Conservation (phyloP, 2,797 vertebrate species). For the Phyllotis vaccarum region DNA sequence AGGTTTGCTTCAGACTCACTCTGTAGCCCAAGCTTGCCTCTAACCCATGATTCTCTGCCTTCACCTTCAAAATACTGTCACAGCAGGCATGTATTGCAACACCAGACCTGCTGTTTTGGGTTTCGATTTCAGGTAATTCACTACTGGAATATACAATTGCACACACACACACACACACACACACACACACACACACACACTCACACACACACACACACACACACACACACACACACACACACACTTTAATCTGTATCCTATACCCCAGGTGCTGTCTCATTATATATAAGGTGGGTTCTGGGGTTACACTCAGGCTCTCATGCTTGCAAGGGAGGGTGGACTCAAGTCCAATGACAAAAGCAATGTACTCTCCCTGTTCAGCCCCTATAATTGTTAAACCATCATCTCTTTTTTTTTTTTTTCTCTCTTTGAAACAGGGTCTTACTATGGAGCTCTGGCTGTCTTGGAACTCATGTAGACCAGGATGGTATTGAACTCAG, state of each 20-base stretch:
- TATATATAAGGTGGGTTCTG: not conserved
- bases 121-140: not conserved
- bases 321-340: not conserved
- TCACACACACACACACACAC: too few relatives aligned
- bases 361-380: too few relatives aligned
- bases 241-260: not conserved
- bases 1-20: not conserved
- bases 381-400: too few relatives aligned
- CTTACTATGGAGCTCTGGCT: too few relatives aligned
- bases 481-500: not conserved
- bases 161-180: too few relatives aligned
- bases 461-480: not conserved
- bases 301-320: not conserved
- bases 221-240: too few relatives aligned
- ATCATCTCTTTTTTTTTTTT: not conserved
- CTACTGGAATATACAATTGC: not conserved
- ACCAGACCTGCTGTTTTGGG: not conserved
- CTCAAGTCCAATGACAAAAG: too few relatives aligned
- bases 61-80: not conserved
- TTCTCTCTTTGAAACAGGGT: not conserved
- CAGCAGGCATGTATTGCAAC: not conserved
- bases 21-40: not conserved
- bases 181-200: too few relatives aligned
- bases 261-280: not conserved
- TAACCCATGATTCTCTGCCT: not conserved